These are phyloP conservation scores for Gorsachius goisagi DNA, from an alignment of 2,113 vertebrate species.

Conservation along the genomic window DNA sequence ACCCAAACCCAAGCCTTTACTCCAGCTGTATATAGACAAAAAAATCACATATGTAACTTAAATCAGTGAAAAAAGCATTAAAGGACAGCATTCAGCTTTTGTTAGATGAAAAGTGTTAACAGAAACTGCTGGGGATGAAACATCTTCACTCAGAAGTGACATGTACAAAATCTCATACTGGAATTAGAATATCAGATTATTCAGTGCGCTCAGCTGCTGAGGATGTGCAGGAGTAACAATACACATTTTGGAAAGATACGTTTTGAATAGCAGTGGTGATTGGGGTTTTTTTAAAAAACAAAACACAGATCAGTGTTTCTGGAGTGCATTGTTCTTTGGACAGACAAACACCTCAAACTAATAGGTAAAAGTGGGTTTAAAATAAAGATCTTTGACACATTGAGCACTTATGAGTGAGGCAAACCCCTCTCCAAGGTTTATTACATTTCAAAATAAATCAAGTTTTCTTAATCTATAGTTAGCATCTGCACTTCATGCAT, in stretches of 20 bases:
- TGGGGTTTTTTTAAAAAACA: neutral
- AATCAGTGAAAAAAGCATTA: neutral
- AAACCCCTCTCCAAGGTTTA: neutral
- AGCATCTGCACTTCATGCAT: neutral
- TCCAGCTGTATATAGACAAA: neutral
- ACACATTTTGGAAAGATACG: accelerated
- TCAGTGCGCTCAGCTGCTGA: neutral
- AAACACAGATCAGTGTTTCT: neutral
- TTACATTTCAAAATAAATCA: neutral
- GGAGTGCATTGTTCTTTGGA: neutral
- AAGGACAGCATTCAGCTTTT: neutral
- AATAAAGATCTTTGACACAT: neutral
- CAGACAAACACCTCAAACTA: neutral
- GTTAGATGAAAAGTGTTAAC: neutral
- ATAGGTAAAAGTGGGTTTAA: neutral
- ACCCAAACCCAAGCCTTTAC: neutral
- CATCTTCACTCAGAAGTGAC: neutral
- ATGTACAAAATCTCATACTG: neutral
- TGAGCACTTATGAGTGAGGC: neutral
- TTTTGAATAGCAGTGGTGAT: neutral
- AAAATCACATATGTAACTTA: neutral
- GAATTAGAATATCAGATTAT: neutral
- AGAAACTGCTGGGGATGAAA: neutral
- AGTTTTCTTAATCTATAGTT: neutral
- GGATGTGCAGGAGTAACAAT: neutral